A percentile compares a stretch with the other conserved stretches of the same genome.
These are phyloP conservation scores for Ceuthmochares aereus DNA, from an alignment of 2,113 vertebrate species.

Conservation along the genomic window DNA sequence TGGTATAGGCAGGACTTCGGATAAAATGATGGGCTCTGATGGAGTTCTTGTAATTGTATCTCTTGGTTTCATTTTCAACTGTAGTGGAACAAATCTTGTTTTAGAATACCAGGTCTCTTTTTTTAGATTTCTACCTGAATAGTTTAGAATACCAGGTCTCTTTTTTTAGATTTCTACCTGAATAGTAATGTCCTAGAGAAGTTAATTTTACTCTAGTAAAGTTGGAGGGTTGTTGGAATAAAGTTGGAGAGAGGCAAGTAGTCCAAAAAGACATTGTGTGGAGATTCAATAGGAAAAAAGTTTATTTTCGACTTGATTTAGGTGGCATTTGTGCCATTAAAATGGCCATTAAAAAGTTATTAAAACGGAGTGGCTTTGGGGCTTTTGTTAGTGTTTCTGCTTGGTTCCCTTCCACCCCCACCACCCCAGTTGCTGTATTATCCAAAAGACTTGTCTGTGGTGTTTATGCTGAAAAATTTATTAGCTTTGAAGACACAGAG, in stretches of 20 bases:
- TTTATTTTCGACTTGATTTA: not conserved
- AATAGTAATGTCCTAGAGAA: not conserved
- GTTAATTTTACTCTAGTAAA: not conserved
- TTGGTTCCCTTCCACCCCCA: too few relatives aligned
- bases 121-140: not conserved
- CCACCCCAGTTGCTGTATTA: too few relatives aligned
- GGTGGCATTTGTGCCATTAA: not conserved
- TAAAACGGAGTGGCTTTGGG: not conserved
- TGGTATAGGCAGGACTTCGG: conserved; percentile 6
- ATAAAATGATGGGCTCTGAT: not conserved
- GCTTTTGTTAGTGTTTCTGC: not conserved
- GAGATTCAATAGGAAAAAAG: not conserved
- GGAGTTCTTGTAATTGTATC: conserved; percentile 4
- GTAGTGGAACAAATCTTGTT: not conserved
- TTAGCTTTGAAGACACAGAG: not conserved
- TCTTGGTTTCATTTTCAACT: conserved; percentile 8
- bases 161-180: not conserved
- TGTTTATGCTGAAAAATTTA: not conserved
- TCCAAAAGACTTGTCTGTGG: not conserved
- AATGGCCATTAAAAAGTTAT: too few relatives aligned
- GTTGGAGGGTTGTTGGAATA: too few relatives aligned
- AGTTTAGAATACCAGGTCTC: not conserved
- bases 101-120: not conserved
- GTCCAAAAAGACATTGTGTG: not conserved
- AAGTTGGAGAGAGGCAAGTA: not conserved